Percentiles rank a stretch among this genome's conserved stretches.
phyloP scores from a whole-genome alignment of 2,888 invertebrate genomes.

The Cyaniris semiargus region DNA sequence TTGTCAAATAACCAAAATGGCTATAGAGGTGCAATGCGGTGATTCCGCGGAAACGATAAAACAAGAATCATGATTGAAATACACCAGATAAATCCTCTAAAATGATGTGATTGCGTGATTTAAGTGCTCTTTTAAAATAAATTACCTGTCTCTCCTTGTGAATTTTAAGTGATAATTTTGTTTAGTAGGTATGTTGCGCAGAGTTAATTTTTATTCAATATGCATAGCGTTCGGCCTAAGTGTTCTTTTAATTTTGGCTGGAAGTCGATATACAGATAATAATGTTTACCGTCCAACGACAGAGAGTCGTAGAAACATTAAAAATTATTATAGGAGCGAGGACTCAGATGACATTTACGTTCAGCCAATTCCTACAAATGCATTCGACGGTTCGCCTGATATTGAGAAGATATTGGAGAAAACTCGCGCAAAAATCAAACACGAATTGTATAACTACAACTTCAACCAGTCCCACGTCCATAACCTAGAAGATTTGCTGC shows the following conservation, averaged over 20 bases:
- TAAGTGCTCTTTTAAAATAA: constrained; percentile 53
- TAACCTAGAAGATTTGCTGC: constrained; percentile 84
- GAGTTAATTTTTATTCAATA: constrained; percentile 76
- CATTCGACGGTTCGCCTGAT: constrained; percentile 62
- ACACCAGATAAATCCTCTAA: constrained; percentile 59
- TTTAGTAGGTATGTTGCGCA: constrained; percentile 72
- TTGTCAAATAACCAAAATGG: constrained; percentile 52
- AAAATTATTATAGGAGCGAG: constrained; percentile 83
- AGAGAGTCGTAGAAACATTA: constrained; percentile 67
- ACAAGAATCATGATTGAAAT: constrained; percentile 67
- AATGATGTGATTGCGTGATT: constrained; percentile 63
- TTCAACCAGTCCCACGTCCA: constrained; percentile 64
- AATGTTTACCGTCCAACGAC: constrained; percentile 70
- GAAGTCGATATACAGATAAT: constrained; percentile 79
- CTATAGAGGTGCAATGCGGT: constrained; percentile 76
- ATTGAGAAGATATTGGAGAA: constrained; percentile 65
- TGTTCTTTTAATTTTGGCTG: constrained; percentile 76
- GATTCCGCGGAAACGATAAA: constrained; percentile 75
- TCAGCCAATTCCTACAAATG: constrained; percentile 62
- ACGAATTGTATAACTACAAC: constrained; percentile 66
- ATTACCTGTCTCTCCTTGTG: constrained; percentile 39
- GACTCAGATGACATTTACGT: constrained; percentile 59
- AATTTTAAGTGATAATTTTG: constrained; percentile 47
- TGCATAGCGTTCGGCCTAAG: constrained; percentile 77
- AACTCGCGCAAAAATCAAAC: constrained; percentile 61